Evolutionary conservation across 2,113 vertebrate genomes (phyloP).

Genomic region (Aegotheles bennettii): DNA sequence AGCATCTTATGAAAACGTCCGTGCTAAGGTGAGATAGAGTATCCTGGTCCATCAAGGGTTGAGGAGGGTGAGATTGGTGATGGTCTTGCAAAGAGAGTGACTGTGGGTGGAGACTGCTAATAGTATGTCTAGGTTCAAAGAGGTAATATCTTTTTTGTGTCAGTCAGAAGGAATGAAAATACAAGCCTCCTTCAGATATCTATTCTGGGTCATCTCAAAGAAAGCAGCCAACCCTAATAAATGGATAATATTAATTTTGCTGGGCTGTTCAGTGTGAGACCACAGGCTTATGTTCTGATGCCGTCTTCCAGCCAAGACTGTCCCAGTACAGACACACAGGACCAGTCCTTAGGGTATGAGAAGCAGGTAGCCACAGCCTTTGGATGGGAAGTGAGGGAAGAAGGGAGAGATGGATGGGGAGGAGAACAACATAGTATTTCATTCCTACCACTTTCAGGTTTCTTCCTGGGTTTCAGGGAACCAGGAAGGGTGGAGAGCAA

Average conservation of each 20-base stretch:
- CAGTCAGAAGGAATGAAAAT: not conserved
- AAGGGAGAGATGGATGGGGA: not conserved
- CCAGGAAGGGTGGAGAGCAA: not conserved
- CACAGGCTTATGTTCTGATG: not conserved
- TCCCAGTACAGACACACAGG: not conserved
- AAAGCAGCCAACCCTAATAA: not conserved
- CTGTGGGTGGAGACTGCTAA: not conserved
- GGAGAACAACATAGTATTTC: not conserved
- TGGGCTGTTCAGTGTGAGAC: not conserved
- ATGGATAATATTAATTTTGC: not conserved
- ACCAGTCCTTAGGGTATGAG: not conserved
- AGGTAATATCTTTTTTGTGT: not conserved
- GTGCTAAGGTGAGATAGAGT: slow-evolving; percentile 76
- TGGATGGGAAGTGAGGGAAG: not conserved
- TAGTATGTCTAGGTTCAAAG: not conserved
- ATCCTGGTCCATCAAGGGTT: not conserved
- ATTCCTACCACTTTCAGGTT: not conserved
- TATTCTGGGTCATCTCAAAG: not conserved
- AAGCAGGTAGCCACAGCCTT: not conserved
- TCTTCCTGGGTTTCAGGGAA: not conserved
- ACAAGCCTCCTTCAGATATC: not conserved
- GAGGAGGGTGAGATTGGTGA: not conserved
- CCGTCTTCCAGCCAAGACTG: not conserved
- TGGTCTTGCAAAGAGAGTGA: not conserved
- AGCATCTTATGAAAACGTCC: slow-evolving; percentile 80